These are phyloP conservation scores for Hemaris fuciformis DNA, from an alignment of 2,888 invertebrate genomes.

Conservation along the genomic window DNA sequence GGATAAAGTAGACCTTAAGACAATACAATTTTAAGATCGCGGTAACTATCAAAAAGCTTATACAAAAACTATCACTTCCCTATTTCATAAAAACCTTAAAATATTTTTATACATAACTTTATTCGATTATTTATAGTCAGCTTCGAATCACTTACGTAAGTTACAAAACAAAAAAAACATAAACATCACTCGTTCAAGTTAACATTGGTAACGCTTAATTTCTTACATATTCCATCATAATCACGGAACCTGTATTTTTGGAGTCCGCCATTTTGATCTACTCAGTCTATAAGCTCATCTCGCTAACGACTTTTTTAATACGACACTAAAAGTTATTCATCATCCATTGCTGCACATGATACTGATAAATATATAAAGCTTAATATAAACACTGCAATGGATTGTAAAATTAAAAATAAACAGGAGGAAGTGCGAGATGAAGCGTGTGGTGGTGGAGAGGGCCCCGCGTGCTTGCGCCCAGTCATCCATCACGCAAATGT, in stretches of 20 bases:
- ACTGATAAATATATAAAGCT: background rate
- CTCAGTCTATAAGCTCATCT: slow-evolving; percentile 64
- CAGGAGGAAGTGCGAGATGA: slow-evolving; percentile 28
- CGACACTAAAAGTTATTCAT: background rate
- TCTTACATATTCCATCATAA: slow-evolving; percentile 53
- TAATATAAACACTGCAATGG: slow-evolving; percentile 36
- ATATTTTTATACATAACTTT: background rate
- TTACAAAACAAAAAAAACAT: slow-evolving; percentile 1
- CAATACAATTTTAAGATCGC: too few relatives aligned
- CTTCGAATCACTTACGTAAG: background rate
- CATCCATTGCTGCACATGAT: slow-evolving; percentile 32
- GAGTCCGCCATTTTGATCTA: slow-evolving; percentile 73
- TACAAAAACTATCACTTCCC: too few relatives aligned
- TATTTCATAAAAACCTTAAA: too few relatives aligned
- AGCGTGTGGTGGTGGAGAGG: slow-evolving; percentile 34
- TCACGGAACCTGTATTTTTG: slow-evolving; percentile 72
- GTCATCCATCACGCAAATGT: slow-evolving; percentile 77
- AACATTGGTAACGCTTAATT: slow-evolving; percentile 17
- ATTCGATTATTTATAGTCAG: background rate
- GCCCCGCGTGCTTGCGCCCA: slow-evolving; percentile 61
- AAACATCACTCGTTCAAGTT: slow-evolving; percentile 8
- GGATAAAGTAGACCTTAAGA: too few relatives aligned
- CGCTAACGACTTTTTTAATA: slow-evolving; percentile 41
- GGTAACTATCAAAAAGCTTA: too few relatives aligned
- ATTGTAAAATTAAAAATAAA: slow-evolving; percentile 18